Percentiles rank a stretch among this genome's conserved stretches.
Evolutionary conservation across 2,888 invertebrate species (phyloP).

Genomic region (Cantharis rustica): DNA sequence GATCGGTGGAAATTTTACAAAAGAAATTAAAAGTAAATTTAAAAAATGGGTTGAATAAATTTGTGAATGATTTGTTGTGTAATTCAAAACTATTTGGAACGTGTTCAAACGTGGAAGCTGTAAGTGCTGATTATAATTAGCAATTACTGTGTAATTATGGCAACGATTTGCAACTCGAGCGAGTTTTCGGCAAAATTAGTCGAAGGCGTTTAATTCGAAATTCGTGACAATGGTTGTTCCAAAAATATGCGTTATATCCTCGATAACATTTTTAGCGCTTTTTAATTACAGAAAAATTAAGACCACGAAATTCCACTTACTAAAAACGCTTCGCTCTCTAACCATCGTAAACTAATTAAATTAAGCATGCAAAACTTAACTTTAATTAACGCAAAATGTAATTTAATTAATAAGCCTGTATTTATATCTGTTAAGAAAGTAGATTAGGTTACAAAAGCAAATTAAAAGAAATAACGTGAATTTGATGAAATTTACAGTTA

Average conservation of each 20-base stretch:
- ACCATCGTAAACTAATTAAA: background rate
- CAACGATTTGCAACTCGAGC: conserved; percentile 27
- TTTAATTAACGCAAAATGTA: background rate
- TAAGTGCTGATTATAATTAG: conserved; percentile 32
- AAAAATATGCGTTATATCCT: background rate
- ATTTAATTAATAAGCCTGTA: background rate
- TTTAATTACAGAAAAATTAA: conserved; percentile 7
- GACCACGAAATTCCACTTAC: background rate
- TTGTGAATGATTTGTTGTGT: background rate
- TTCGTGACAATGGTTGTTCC: conserved; percentile 11
- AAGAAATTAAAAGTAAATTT: background rate
- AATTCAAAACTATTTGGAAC: background rate
- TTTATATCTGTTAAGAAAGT: background rate
- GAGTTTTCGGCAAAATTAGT: conserved; percentile 20
- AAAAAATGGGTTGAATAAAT: background rate
- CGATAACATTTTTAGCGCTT: background rate
- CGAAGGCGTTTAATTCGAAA: conserved; percentile 15
- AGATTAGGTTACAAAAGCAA: background rate
- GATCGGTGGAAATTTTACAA: background rate
- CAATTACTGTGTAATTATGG: conserved; percentile 30
- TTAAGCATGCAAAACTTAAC: background rate
- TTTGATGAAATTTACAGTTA: background rate
- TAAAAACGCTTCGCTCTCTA: background rate
- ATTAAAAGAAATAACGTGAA: background rate
- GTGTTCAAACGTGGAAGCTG: background rate